Evolutionary conservation across 1,140 invertebrate genomes (phyloP), one percentile per base, ranked within the genome.

Genomic region (Heliothis subflexa): DNA sequence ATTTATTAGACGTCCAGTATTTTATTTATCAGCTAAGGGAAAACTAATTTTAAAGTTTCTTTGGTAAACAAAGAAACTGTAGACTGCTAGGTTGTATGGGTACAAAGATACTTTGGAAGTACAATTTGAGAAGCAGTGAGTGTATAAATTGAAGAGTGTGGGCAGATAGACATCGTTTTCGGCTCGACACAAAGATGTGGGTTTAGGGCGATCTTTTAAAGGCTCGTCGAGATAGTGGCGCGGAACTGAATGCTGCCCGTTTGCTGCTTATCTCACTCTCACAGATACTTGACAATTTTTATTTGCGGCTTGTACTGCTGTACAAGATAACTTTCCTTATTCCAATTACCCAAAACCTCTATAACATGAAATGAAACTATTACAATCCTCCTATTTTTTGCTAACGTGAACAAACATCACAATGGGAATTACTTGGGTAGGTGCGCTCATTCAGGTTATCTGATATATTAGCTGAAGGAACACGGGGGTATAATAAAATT

Each of bases 171-270:
- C 79, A 79, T 80, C 78, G 77, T 78, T 76, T 49, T 55, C 54
- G 72, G 28, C 64, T 21, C 73, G 76, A 66, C 79, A 82, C 80
- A 85, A 79, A 80, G 83, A 84, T 78, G 64, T 76, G 59, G 84
- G 83, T 81, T 86, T 86, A 85, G 78, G 80, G 78, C 84, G 83
- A 88, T 87, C 81, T 86, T 88, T 86, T 83, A 81, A 83, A 85
- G 88, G 84, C 85, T 87, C 84, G 83, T 81, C 71, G 74, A 84
- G 85, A 88, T 87, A 87, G 86, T 83, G 82, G 70, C 81, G 83
- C 79, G 78, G 85, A 88, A 89, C 89, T 91, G 88, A 89, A 91
- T 86, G 86, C 84, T 85, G 84, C 81, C 86, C 85, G 82, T 89
- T 89, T 85, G 77, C 80, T 78, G 88, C 85, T 90, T 90, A 89